A percentile compares a stretch with the other conserved stretches of the same genome.
These are phyloP conservation scores for Ceratina calcarata DNA, from an alignment of 1,140 invertebrate species.

Conservation along the genomic window DNA sequence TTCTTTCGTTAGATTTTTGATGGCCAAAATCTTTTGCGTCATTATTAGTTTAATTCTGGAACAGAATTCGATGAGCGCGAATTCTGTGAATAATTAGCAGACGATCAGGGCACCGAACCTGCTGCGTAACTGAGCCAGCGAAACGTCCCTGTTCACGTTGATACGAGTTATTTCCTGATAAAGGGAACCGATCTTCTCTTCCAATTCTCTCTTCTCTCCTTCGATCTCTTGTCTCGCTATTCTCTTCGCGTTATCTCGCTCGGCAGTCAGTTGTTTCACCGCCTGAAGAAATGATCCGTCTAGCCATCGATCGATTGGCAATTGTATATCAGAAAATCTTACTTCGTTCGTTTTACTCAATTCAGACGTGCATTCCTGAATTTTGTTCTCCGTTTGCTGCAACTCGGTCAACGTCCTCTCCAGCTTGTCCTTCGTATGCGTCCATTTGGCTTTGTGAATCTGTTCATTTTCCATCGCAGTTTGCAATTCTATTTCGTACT, in stretches of 20 bases:
- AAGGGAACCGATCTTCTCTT: constrained; percentile 72
- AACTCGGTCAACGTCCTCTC: constrained; percentile 77
- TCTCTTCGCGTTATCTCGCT: constrained; percentile 80
- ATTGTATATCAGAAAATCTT: constrained; percentile 37
- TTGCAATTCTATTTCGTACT: constrained; percentile 86
- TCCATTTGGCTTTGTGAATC: constrained; percentile 81
- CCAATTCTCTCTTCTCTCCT: constrained; percentile 73
- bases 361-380: constrained; percentile 71
- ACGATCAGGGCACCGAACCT: constrained; percentile 59
- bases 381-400: constrained; percentile 77
- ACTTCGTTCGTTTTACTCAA: constrained; percentile 81
- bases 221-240: constrained; percentile 80
- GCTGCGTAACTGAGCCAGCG: constrained; percentile 75
- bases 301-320: neutral
- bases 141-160: constrained; percentile 67
- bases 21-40: constrained; percentile 87
- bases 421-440: constrained; percentile 82
- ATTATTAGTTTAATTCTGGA: constrained; percentile 88
- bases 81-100: neutral
- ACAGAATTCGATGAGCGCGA: constrained; percentile 63
- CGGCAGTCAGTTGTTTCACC: constrained; percentile 78
- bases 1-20: constrained; percentile 86
- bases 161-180: constrained; percentile 71
- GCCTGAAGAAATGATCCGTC: constrained; percentile 63
- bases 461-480: constrained; percentile 82